Conservation (phyloP, 1,140 invertebrate species). For the Sesamia nonagrioides region DNA sequence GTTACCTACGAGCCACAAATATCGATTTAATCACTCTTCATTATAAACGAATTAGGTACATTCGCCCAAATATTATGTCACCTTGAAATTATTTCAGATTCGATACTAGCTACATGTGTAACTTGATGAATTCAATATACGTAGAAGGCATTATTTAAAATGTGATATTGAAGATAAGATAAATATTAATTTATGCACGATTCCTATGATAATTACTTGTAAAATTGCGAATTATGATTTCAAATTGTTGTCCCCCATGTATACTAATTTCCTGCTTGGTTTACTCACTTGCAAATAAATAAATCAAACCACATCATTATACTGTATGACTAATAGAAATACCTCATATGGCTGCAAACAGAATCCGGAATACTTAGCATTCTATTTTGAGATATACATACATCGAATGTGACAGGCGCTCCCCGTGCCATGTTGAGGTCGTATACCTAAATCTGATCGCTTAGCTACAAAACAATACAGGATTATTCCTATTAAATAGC, state of each 20-base stretch:
- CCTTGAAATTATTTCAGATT: conserved; percentile 33
- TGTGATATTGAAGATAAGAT: conserved; percentile 49
- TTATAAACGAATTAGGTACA: conserved; percentile 23
- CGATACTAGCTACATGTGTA: conserved; percentile 8
- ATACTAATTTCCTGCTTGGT: conserved; percentile 38
- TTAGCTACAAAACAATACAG: not conserved
- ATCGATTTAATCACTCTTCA: conserved; percentile 11
- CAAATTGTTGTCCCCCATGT: not conserved
- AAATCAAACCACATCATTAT: conserved; percentile 24
- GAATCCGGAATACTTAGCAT: conserved; percentile 44
- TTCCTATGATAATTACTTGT: conserved; percentile 5
- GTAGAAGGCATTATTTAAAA: conserved; percentile 30
- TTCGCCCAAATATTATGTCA: conserved; percentile 24
- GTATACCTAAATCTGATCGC: conserved; percentile 38
- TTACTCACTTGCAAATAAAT: conserved; percentile 21
- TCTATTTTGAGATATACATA: conserved; percentile 39
- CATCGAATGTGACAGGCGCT: conserved; percentile 15
- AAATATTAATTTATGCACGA: conserved; percentile 45
- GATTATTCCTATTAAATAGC: too few relatives aligned
- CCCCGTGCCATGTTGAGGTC: conserved; percentile 32
- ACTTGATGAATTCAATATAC: conserved; percentile 19
- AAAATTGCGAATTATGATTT: conserved; percentile 23
- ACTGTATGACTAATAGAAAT: conserved; percentile 46
- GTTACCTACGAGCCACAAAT: not conserved
- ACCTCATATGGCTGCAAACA: conserved; percentile 40